phyloP scores from a whole-genome alignment of 2,797 vertebrate species.

The Leucoraja ocellata region DNA sequence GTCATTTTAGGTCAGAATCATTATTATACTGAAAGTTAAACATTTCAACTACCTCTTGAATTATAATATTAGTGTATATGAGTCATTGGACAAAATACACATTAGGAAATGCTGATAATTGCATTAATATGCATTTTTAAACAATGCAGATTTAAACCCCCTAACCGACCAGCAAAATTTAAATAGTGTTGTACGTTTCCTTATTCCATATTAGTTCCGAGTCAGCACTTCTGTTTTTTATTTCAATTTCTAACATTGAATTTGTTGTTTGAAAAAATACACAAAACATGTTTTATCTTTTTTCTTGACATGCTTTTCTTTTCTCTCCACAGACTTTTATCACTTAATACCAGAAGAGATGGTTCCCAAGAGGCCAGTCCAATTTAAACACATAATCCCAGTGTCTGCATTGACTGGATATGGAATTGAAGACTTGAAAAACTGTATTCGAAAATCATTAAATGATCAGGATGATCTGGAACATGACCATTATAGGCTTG shows the following conservation, averaged over 20 bases:
- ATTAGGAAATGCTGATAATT: background rate
- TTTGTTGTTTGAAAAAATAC: background rate
- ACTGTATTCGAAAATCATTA: slow-evolving; percentile 65
- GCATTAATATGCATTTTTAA: background rate
- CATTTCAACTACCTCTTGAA: background rate
- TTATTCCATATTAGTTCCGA: background rate
- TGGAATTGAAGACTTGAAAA: slow-evolving; percentile 72
- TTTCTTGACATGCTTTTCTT: background rate
- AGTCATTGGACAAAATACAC: background rate
- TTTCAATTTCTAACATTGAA: slow-evolving; percentile 15
- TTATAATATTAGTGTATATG: background rate
- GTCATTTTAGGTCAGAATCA: background rate
- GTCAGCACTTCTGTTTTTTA: background rate
- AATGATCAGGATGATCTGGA: slow-evolving; percentile 60
- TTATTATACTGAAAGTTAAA: background rate
- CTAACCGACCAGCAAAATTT: background rate
- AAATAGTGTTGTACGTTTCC: background rate
- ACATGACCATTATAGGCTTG: slow-evolving; percentile 52
- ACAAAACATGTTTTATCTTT: background rate
- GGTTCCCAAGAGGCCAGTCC: slow-evolving; percentile 59
- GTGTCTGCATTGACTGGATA: slow-evolving; percentile 70
- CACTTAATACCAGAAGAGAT: slow-evolving; percentile 61
- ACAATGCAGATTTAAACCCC: background rate
- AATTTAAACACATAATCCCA: slow-evolving; percentile 74
- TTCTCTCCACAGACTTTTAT: slow-evolving; percentile 60